These are phyloP conservation scores for Cydia fagiglandana DNA, from an alignment of 1,140 invertebrate species.

Conservation along the genomic window DNA sequence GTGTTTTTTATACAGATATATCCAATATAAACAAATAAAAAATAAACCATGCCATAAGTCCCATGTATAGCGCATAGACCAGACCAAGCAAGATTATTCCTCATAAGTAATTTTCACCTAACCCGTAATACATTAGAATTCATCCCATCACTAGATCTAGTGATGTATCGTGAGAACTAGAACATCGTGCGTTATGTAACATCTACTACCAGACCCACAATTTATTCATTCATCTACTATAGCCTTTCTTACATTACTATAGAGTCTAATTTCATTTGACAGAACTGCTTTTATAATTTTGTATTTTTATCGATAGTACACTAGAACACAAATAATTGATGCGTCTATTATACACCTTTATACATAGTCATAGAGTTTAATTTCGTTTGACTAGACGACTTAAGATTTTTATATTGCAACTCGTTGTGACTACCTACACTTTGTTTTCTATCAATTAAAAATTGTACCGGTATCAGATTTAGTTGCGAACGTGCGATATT, in stretches of 20 bases:
- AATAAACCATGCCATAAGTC: too few relatives aligned
- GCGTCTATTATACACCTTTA: not conserved
- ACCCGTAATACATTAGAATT: too few relatives aligned
- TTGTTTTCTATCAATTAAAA: slow-evolving; percentile 8
- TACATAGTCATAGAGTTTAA: not conserved
- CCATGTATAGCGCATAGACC: too few relatives aligned
- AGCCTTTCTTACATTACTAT: not conserved
- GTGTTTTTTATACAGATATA: too few relatives aligned
- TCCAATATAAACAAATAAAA: too few relatives aligned
- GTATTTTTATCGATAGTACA: not conserved
- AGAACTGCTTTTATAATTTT: not conserved
- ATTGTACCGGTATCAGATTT: not conserved
- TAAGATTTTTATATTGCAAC: not conserved
- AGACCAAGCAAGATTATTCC: too few relatives aligned
- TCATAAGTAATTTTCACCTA: too few relatives aligned
- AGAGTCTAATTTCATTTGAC: not conserved
- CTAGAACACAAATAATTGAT: not conserved
- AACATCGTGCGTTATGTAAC: not conserved
- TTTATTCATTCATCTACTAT: not conserved
- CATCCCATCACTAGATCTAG: not conserved
- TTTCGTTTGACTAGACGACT: not conserved
- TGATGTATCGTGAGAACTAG: slow-evolving; percentile 6
- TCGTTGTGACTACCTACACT: not conserved
- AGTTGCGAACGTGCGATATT: not conserved
- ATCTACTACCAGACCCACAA: not conserved